These are phyloP conservation scores for Bubo bubo DNA, from an alignment of 2,113 vertebrate genomes.

Conservation along the genomic window DNA sequence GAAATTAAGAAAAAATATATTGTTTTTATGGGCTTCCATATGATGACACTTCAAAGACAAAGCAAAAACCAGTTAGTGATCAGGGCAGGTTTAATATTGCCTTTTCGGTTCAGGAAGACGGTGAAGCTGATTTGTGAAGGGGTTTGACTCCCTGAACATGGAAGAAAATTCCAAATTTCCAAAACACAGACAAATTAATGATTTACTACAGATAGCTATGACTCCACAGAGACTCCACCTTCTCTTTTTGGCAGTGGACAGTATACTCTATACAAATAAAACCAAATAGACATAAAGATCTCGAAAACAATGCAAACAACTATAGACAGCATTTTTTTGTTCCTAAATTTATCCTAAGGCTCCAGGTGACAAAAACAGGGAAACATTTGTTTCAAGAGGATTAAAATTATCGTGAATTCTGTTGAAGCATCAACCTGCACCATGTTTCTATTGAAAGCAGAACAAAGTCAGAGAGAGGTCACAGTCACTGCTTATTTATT, in stretches of 20 bases:
- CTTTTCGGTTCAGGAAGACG: background rate
- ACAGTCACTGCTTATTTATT: slow-evolving; percentile 42
- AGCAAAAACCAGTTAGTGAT: background rate
- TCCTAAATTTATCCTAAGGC: slow-evolving; percentile 12
- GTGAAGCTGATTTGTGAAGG: background rate
- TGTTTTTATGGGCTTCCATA: background rate
- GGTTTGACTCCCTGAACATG: background rate
- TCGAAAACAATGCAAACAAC: background rate
- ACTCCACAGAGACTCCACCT: background rate
- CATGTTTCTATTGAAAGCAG: background rate
- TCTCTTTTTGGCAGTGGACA: background rate
- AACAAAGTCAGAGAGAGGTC: slow-evolving; percentile 44
- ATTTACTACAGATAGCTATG: background rate
- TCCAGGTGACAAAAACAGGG: background rate
- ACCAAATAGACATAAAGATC: background rate
- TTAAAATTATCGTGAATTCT: background rate
- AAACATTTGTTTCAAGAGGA: slow-evolving; percentile 4
- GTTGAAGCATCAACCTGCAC: background rate
- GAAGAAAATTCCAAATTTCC: background rate
- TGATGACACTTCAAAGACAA: background rate
- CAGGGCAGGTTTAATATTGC: background rate
- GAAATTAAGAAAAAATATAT: background rate
- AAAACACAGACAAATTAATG: background rate
- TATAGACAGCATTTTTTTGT: background rate
- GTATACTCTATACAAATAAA: background rate